These are phyloP conservation scores for Gulo gulo DNA, from an alignment of 2,113 vertebrate genomes.

Conservation along the genomic window DNA sequence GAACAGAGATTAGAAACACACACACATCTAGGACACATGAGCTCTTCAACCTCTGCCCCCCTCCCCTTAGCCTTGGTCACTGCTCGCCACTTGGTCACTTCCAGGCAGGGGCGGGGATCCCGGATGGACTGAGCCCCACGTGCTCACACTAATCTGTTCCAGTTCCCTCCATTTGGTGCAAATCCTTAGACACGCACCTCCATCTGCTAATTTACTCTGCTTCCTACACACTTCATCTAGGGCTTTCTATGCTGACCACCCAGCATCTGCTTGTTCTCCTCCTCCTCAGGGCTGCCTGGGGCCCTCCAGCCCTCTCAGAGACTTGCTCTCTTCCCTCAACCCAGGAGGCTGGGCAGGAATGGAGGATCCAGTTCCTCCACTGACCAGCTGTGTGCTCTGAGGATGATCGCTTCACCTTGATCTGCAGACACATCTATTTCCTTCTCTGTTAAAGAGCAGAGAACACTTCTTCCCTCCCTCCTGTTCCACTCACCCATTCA, in stretches of 20 bases:
- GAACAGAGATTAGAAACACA: background rate
- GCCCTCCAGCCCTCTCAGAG: background rate
- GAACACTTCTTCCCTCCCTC: background rate
- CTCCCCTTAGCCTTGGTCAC: background rate
- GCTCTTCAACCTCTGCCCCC: background rate
- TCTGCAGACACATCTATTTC: background rate
- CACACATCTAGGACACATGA: background rate
- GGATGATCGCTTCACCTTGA: background rate
- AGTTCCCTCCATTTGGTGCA: background rate
- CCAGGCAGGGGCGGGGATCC: background rate
- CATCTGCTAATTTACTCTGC: background rate
- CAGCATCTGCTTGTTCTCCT: background rate
- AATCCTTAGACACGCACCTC: background rate
- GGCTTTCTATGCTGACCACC: background rate
- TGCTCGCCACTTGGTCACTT: too few species aligned
- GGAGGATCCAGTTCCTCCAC: background rate
- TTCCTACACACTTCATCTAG: too few species aligned
- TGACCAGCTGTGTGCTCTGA: background rate
- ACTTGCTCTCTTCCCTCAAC: background rate
- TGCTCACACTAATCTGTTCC: background rate
- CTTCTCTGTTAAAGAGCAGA: background rate
- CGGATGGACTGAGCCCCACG: accelerated
- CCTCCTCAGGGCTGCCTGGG: background rate
- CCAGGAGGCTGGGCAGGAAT: accelerated
- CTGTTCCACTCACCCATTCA: background rate